These are phyloP conservation scores for Bombus pascuorum DNA, from an alignment of 1,140 invertebrate genomes.

Conservation along the genomic window DNA sequence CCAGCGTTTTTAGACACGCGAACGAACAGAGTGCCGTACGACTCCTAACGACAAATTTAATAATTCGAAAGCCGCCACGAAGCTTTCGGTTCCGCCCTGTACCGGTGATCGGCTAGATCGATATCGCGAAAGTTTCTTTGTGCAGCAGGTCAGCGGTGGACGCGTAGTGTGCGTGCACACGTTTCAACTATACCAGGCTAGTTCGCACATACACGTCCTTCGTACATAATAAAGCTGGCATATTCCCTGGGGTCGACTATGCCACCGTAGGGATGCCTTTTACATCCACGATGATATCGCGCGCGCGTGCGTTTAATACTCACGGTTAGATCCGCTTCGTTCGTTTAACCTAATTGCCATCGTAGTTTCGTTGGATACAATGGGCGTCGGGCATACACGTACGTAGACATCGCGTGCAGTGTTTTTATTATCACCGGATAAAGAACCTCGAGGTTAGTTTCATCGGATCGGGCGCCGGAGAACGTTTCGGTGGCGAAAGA, in stretches of 20 bases:
- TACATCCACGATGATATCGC: constrained; percentile 39
- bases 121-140: constrained; percentile 30
- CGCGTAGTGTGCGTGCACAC: constrained; percentile 31
- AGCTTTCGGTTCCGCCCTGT: background rate
- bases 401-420: background rate
- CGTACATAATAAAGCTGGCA: constrained; percentile 53
- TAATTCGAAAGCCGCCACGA: background rate
- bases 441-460: background rate
- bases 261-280: constrained; percentile 3
- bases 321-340: constrained; percentile 38
- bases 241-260: constrained; percentile 52
- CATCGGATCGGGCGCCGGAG: background rate
- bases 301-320: constrained; percentile 19
- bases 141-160: background rate
- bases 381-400: background rate
- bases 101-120: background rate
- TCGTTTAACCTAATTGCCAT: constrained; percentile 59
- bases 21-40: no score
- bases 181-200: constrained; percentile 1
- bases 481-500: background rate
- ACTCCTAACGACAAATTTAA: background rate
- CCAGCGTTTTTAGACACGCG: background rate
- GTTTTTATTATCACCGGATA: background rate
- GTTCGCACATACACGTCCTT: constrained; percentile 43
- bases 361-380: background rate